These are phyloP conservation scores for Dryobates pubescens DNA, from an alignment of 2,797 vertebrate species.

Conservation along the genomic window DNA sequence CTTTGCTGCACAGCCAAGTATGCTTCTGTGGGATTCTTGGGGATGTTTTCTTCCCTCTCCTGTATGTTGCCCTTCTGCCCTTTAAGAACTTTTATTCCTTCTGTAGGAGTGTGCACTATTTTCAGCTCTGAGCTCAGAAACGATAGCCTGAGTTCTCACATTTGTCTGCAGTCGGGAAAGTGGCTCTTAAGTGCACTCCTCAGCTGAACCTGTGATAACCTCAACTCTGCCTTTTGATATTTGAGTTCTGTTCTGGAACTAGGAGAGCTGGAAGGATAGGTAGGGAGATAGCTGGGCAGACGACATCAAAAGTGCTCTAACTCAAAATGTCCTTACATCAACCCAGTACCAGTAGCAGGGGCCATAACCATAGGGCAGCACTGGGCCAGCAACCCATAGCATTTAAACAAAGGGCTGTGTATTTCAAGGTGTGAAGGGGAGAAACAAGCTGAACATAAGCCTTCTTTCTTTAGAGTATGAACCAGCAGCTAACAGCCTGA, in stretches of 20 bases:
- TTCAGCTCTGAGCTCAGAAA: constrained; percentile 19
- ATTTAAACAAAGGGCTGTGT: not conserved
- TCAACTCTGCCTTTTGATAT: not conserved
- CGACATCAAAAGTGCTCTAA: not conserved
- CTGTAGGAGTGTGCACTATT: constrained; percentile 7
- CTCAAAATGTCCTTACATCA: not conserved
- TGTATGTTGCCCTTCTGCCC: not conserved
- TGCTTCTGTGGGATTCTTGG: not conserved
- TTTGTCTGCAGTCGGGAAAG: constrained; percentile 18
- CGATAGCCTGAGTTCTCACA: constrained; percentile 13
- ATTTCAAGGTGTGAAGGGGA: not conserved
- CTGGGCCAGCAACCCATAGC: not conserved
- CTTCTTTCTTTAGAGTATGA: not conserved
- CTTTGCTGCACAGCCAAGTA: not conserved
- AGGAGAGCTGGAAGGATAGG: not conserved
- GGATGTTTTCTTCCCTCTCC: constrained; percentile 2
- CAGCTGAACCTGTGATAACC: constrained; percentile 17
- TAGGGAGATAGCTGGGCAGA: not conserved
- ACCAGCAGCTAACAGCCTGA: not conserved
- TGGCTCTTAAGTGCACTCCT: not conserved
- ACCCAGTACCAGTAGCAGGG: not conserved
- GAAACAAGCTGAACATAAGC: not conserved
- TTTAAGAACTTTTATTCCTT: constrained; percentile 16
- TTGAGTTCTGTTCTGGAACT: constrained; percentile 19
- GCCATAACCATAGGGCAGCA: not conserved